Evolutionary conservation across 2,113 vertebrate genomes (phyloP).

Genomic region (Nestor notabilis): DNA sequence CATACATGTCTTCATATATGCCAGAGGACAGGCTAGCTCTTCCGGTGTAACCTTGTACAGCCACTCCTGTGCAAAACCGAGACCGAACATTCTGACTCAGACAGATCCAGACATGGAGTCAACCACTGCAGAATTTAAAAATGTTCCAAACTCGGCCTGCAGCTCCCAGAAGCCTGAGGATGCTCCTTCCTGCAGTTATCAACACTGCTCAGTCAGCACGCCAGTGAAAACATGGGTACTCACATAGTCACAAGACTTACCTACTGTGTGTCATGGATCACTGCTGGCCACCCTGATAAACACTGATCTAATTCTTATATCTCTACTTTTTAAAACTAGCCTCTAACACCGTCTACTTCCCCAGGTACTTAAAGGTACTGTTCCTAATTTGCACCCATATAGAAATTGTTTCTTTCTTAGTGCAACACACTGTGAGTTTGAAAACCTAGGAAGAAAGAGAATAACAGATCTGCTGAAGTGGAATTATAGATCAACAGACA

Average conservation of each 20-base stretch:
- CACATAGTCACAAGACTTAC: not conserved
- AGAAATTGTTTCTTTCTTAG: not conserved
- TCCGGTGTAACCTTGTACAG: not conserved
- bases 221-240: not conserved
- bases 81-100: not conserved
- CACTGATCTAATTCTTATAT: not conserved
- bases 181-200: not conserved
- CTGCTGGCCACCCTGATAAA: not conserved
- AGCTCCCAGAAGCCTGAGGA: not conserved
- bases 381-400: not conserved
- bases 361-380: not conserved
- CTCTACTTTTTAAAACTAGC: not conserved
- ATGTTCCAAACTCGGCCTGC: not conserved
- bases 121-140: not conserved
- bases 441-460: not conserved
- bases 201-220: not conserved
- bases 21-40: not conserved
- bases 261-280: not conserved
- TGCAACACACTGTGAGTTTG: not conserved
- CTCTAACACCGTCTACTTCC: not conserved
- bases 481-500: not conserved
- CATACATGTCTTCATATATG: rapidly evolving
- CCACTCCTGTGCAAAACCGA: not conserved
- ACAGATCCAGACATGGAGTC: not conserved
- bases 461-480: not conserved